Base-by-base conservation (phyloP, 2,888 invertebrate genomes). In the Ctena decussata region DNA sequence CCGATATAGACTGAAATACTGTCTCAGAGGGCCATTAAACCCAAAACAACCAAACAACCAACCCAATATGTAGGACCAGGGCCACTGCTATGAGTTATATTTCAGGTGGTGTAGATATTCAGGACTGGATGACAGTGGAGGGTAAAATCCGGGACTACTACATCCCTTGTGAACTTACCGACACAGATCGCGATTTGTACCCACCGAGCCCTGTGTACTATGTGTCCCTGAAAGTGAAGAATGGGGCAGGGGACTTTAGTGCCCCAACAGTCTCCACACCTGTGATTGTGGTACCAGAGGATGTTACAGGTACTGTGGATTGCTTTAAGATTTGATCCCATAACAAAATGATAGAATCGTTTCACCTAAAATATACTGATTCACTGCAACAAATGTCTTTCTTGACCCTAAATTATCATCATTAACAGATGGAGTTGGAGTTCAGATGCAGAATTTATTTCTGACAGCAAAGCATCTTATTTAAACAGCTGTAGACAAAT, bases 221-320 rank as follows among this genome's bases (percentile, higher is more conserved):
- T 81, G 93, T 93, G 57, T 89, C 86, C 0, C 73, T 91, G 1
- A 90, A 86, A 77, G 90, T 92, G 32, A 76, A 72, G 32, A 93
- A 93, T 80, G 91, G 91, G 12, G 93, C 91, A 0, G 91, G 85
- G 18, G 65, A 86, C 41, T 77, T 80, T 71, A 91, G 91, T 35
- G 18, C 24, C 0, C 24, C 77, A 0, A 75, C 70, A 2, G 89
- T 85, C 11, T 90, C 87, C 0, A 86, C 90, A 18, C 90, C 93
- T 27, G 86, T 90, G 24, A 74, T 91, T 15, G 90, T 92, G n/a
- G 79, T 86, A 0, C 85, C 89, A 32, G 91, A 92, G 37, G 93
- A 93, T 76, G 86, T 75, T 35, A 83, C 92, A 76, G 93, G 92
- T 92, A 70, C n/a, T n/a, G n/a, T n/a, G n/a, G n/a, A n/a, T n/a